Conservation (phyloP, 2,797 vertebrate genomes). For the Phoxinus dragarum region DNA sequence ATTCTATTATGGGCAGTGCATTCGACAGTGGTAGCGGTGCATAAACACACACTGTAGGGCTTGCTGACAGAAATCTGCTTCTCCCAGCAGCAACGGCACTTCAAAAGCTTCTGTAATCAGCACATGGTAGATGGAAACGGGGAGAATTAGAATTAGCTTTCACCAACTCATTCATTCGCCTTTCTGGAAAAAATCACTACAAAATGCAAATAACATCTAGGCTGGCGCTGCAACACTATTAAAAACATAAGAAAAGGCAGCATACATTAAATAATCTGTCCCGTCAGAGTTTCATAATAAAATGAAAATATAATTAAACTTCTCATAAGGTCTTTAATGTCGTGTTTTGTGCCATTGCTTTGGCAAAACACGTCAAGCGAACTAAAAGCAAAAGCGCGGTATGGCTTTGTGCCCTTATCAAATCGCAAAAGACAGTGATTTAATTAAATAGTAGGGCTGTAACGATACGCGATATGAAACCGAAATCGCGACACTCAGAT, state of each 20-base stretch:
- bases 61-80: constrained; percentile 58
- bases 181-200: neutral
- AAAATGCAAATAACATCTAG: neutral
- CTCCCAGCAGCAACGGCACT: constrained; percentile 28
- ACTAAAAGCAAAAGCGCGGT: neutral
- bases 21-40: constrained; percentile 19
- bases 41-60: constrained; percentile 22
- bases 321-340: neutral
- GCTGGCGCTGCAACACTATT: neutral
- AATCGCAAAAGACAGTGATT: neutral
- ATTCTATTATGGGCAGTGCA: constrained; percentile 46
- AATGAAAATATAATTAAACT: neutral
- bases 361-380: neutral
- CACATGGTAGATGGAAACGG: constrained; percentile 12
- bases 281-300: neutral
- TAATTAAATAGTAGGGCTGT: too few relatives aligned
- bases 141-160: constrained; percentile 22
- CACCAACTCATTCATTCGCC: constrained; percentile 11
- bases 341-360: neutral
- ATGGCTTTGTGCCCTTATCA: neutral
- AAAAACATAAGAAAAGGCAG: neutral
- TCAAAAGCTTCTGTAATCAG: constrained; percentile 50
- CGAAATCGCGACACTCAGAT: too few relatives aligned
- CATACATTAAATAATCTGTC: neutral
- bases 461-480: too few relatives aligned